A percentile compares a stretch with the other conserved stretches of the same genome.
phyloP scores from a whole-genome alignment of 2,113 vertebrate species.

The Crotalus horridus region DNA sequence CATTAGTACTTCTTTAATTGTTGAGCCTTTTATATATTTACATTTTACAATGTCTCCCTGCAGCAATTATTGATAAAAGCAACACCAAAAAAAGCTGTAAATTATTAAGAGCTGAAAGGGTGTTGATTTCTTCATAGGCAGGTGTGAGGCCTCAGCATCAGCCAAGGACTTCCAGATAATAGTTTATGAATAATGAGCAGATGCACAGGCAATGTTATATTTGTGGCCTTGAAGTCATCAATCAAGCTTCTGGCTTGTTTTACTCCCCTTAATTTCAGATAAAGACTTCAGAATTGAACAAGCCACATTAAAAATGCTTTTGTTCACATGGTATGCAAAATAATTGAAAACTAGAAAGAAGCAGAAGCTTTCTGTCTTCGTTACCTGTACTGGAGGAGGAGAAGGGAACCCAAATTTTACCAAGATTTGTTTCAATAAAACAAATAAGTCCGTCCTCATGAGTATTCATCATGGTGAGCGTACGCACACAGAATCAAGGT shows the following conservation, averaged over 20 bases:
- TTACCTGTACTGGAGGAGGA: background rate
- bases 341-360: background rate
- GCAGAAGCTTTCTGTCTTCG: background rate
- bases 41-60: background rate
- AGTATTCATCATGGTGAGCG: background rate
- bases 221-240: background rate
- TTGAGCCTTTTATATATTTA: background rate
- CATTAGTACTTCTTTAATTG: background rate
- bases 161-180: background rate
- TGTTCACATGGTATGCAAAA: background rate
- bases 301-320: background rate
- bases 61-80: background rate
- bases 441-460: background rate
- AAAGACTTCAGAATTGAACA: background rate
- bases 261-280: background rate
- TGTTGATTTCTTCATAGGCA: background rate
- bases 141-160: background rate
- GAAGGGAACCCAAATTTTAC: background rate
- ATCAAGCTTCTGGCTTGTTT: background rate
- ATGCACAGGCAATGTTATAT: background rate
- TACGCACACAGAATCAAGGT: background rate
- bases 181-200: background rate
- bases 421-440: background rate
- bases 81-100: background rate
- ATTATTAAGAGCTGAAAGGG: background rate